Conservation (phyloP, 1,140 invertebrate genomes). For the Adelges cooleyi region DNA sequence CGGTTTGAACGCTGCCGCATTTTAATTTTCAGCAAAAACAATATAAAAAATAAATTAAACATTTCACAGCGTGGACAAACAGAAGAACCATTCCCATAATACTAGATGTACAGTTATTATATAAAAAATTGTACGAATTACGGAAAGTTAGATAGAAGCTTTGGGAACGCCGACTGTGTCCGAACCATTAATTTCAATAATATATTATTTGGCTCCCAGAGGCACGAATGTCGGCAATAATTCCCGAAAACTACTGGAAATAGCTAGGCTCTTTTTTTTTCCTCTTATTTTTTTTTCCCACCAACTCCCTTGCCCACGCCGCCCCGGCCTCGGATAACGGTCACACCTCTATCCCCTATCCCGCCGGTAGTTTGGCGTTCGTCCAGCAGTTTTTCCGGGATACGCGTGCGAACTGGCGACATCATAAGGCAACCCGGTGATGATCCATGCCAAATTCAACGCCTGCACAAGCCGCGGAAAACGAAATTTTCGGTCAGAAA, state of each 20-base stretch:
- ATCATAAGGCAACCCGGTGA: not conserved
- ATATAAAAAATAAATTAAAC: too few species aligned
- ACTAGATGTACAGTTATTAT: too few species aligned
- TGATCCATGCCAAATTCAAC: conserved; percentile 26
- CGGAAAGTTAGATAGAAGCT: conserved; percentile 1
- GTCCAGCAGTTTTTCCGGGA: not conserved
- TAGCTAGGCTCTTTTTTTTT: not conserved
- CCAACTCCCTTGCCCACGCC: not conserved
- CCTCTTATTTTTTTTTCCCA: not conserved
- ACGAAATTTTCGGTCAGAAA: not conserved
- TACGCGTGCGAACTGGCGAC: conserved; percentile 14
- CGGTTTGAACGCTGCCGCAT: too few species aligned
- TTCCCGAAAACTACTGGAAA: conserved; percentile 22
- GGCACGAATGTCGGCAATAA: conserved; percentile 25
- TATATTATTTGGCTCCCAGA: conserved; percentile 23
- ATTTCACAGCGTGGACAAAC: too few species aligned
- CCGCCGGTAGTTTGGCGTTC: not conserved
- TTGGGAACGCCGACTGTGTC: conserved; percentile 5
- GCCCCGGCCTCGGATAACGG: too few species aligned
- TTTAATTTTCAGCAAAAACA: too few species aligned
- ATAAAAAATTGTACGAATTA: too few species aligned
- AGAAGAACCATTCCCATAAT: too few species aligned
- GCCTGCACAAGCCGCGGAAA: conserved; percentile 5
- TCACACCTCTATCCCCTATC: not conserved
- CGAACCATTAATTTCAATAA: conserved; percentile 29